Evolutionary conservation across 1,140 invertebrate species (phyloP).

Genomic region (Anastrepha ludens): DNA sequence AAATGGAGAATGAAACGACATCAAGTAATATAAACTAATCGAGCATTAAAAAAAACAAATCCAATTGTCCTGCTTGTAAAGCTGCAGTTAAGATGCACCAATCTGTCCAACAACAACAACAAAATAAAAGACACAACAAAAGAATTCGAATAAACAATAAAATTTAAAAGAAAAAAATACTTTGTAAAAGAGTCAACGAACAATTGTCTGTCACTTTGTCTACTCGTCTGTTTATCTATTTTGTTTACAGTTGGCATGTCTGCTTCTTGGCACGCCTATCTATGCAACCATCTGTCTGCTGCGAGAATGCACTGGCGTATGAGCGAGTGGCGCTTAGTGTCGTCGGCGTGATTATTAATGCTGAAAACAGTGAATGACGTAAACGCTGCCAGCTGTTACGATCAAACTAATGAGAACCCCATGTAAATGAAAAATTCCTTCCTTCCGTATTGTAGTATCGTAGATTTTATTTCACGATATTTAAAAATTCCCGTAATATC

Average conservation of each 20-base stretch:
- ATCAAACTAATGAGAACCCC: too few relatives aligned
- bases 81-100: neutral
- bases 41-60: neutral
- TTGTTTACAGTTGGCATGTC: neutral
- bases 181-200: constrained; percentile 20
- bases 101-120: constrained; percentile 14
- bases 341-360: neutral
- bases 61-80: neutral
- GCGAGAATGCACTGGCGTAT: neutral
- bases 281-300: constrained; percentile 9
- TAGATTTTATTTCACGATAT: too few relatives aligned
- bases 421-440: too few relatives aligned
- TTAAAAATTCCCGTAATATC: too few relatives aligned
- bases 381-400: too few relatives aligned
- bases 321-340: neutral
- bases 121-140: neutral
- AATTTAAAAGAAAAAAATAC: neutral
- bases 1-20: too few relatives aligned
- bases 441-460: too few relatives aligned
- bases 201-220: constrained; percentile 25
- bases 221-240: neutral
- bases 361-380: too few relatives aligned
- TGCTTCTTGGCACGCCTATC: constrained; percentile 27
- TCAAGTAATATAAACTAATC: neutral
- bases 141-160: neutral